These are phyloP conservation scores for Hydraecia micacea DNA, from an alignment of 2,888 invertebrate species.

Conservation along the genomic window DNA sequence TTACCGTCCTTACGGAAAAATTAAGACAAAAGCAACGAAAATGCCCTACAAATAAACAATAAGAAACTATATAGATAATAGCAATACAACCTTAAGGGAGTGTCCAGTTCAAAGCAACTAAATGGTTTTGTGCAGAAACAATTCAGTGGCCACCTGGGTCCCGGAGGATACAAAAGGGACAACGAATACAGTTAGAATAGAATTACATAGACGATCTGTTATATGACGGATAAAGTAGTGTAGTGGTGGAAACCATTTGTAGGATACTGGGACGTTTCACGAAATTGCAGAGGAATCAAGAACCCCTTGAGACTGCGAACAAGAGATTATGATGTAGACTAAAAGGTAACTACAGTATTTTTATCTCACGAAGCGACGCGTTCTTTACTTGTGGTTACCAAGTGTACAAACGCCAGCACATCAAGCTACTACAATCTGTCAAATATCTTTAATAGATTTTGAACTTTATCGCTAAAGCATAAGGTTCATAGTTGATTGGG, in stretches of 20 bases:
- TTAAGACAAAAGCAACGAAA: constrained; percentile 58
- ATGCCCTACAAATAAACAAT: constrained; percentile 67
- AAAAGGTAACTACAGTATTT: not conserved
- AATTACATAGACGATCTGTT: constrained; percentile 56
- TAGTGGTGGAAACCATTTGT: constrained; percentile 15
- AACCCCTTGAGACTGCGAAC: not conserved
- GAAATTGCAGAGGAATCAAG: not conserved
- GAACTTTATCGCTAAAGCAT: too few species aligned
- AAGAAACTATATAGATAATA: constrained; percentile 64
- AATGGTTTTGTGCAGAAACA: constrained; percentile 78
- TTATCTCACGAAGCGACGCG: not conserved
- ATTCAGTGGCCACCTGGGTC: constrained; percentile 80
- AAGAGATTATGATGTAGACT: not conserved
- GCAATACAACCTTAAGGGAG: constrained; percentile 74
- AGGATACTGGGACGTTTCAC: not conserved
- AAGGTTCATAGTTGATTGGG: too few species aligned
- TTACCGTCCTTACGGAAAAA: constrained; percentile 35
- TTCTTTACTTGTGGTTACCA: not conserved
- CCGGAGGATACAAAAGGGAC: constrained; percentile 67
- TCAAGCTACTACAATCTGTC: too few species aligned
- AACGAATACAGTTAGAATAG: constrained; percentile 66
- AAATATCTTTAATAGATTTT: too few species aligned
- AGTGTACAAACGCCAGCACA: too few species aligned
- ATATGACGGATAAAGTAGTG: constrained; percentile 47
- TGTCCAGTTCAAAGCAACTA: constrained; percentile 73